These are phyloP conservation scores for Heteromurus nitidus DNA, from an alignment of 2,888 invertebrate species.

Conservation along the genomic window DNA sequence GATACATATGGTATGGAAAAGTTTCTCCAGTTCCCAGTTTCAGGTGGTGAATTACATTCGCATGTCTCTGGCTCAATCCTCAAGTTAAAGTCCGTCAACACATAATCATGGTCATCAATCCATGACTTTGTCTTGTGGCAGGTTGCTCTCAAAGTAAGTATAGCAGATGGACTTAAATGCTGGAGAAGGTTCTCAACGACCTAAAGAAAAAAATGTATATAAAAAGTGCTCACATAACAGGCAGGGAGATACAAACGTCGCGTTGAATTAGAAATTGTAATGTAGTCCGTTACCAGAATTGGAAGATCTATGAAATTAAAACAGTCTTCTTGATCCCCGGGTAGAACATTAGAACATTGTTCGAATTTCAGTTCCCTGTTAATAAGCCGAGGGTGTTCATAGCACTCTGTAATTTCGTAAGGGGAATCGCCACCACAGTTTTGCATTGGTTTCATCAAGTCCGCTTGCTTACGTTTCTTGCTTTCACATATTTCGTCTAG, in stretches of 20 bases:
- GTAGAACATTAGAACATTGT: not conserved
- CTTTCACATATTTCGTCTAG: not conserved
- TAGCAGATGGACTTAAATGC: not conserved
- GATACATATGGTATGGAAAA: constrained; percentile 15
- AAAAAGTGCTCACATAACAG: not conserved
- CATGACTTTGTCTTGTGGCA: constrained; percentile 28
- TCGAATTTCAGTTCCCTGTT: not conserved
- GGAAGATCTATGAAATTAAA: constrained; percentile 25
- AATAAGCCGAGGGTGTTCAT: too few species aligned
- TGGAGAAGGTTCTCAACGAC: constrained; percentile 27
- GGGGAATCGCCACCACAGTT: too few species aligned
- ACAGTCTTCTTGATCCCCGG: not conserved
- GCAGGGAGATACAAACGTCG: not conserved
- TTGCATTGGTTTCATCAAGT: not conserved
- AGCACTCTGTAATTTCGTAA: too few species aligned
- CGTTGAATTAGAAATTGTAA: not conserved
- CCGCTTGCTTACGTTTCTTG: not conserved
- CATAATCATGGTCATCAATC: constrained; percentile 15
- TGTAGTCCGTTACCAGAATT: not conserved
- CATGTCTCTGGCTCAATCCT: constrained; percentile 29
- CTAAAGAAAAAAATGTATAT: not conserved
- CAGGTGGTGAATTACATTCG: constrained; percentile 22
- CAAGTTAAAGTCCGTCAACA: constrained; percentile 18
- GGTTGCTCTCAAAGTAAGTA: constrained; percentile 16
- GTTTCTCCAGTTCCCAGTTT: constrained; percentile 26